phyloP scores from a whole-genome alignment of 2,797 vertebrate species.

The Sebastes cheni region DNA sequence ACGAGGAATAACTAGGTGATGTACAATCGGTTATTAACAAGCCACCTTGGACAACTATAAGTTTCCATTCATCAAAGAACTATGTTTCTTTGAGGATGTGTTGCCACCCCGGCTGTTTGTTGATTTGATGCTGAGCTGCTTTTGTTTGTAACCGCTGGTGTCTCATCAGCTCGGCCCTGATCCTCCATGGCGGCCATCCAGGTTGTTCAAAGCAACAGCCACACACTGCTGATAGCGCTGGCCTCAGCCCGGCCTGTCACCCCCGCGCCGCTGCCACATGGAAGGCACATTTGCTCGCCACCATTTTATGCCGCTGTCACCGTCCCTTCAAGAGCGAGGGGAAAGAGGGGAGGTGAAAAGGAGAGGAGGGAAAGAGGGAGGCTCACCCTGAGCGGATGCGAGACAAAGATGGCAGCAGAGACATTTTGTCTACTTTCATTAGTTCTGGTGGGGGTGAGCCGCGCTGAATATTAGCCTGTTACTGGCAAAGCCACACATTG shows the following conservation, averaged over 20 bases:
- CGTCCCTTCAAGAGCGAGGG: conserved; percentile 63
- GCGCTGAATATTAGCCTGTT: conserved; percentile 80
- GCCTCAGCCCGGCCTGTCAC: conserved; percentile 64
- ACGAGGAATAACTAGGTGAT: background rate
- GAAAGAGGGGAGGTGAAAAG: conserved; percentile 65
- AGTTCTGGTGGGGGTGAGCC: conserved; percentile 80
- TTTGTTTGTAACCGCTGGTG: conserved; percentile 61
- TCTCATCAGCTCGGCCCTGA: conserved; percentile 59
- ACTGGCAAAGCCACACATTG: conserved; percentile 69
- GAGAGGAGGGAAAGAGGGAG: conserved; percentile 67
- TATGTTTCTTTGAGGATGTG: conserved; percentile 19
- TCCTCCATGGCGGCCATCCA: conserved; percentile 65
- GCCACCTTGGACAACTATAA: background rate
- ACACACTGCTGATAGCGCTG: conserved; percentile 61
- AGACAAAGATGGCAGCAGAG: conserved; percentile 83
- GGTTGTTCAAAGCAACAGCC: conserved; percentile 72
- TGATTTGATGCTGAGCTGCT: conserved; percentile 52
- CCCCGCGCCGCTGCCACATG: conserved; percentile 76
- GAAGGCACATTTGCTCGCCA: conserved; percentile 78
- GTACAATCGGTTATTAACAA: background rate
- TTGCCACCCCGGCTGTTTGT: background rate
- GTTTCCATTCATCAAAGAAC: conserved; percentile 23
- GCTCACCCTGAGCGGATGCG: conserved; percentile 77
- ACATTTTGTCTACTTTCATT: conserved; percentile 85
- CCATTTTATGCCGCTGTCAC: conserved; percentile 78